phyloP scores from a whole-genome alignment of 2,888 invertebrate genomes.

The Tetragonisca angustula region DNA sequence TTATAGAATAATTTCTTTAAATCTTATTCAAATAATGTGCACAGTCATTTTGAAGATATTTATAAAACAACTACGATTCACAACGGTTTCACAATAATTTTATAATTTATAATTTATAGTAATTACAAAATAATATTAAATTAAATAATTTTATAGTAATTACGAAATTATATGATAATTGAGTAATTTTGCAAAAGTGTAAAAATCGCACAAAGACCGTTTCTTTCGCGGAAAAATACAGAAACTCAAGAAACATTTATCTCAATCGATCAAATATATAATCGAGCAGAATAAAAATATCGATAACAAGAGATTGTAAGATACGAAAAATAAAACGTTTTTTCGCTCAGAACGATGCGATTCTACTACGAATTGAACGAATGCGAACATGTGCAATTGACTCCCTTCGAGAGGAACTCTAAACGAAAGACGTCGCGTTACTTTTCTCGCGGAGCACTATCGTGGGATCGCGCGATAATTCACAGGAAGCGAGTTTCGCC shows the following conservation, averaged over 20 bases:
- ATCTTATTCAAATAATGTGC: neutral
- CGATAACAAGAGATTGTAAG: neutral
- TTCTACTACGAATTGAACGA: neutral
- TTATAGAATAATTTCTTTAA: neutral
- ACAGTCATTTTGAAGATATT: neutral
- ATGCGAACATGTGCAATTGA: neutral
- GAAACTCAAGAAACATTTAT: neutral
- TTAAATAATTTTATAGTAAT: too few species aligned
- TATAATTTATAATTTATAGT: too few species aligned
- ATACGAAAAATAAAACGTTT: neutral
- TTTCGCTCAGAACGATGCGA: neutral
- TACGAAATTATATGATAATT: too few species aligned
- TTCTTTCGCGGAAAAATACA: neutral
- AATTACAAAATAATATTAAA: too few species aligned
- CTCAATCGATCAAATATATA: neutral
- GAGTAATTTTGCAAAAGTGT: too few species aligned
- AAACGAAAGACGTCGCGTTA: too few species aligned
- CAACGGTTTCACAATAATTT: too few species aligned
- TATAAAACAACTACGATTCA: neutral
- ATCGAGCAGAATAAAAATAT: neutral
- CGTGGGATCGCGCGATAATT: slow-evolving; percentile 11
- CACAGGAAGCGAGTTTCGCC: neutral
- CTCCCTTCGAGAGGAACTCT: neutral
- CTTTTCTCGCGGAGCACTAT: neutral
- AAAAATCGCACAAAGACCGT: too few species aligned